Evolutionary conservation across 2,888 invertebrate species (phyloP).

Genomic region (Temnothorax unifasciatus): DNA sequence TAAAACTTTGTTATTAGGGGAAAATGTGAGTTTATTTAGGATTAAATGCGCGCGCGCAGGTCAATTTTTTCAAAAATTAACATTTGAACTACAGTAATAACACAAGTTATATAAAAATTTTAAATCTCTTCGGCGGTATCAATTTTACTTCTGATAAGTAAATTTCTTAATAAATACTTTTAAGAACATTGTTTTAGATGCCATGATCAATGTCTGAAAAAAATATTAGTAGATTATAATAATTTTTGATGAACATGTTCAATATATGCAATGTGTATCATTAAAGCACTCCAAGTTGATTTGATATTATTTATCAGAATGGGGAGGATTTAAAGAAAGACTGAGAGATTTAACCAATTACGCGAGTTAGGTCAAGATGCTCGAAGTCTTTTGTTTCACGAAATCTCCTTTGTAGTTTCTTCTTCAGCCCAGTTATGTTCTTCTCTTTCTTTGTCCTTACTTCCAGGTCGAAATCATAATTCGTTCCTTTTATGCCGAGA

Average conservation of each 20-base stretch:
- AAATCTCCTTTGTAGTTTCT: conserved; percentile 55
- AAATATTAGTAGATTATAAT: background rate
- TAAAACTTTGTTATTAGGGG: background rate
- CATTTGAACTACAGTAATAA: background rate
- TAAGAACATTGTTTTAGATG: background rate
- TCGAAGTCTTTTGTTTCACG: conserved; percentile 73
- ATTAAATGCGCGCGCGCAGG: background rate
- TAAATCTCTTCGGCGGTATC: background rate
- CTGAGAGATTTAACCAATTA: conserved; percentile 75
- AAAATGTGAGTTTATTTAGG: background rate
- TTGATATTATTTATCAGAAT: background rate
- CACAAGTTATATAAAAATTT: background rate
- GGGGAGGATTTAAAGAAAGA: conserved; percentile 28
- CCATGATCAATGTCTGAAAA: background rate
- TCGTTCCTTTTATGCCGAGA: conserved; percentile 50
- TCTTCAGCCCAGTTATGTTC: conserved; percentile 43
- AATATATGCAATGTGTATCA: background rate
- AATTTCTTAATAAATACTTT: background rate
- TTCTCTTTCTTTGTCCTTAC: conserved; percentile 46
- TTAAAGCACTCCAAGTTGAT: background rate
- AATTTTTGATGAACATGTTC: background rate
- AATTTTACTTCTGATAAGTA: background rate
- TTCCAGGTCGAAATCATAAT: conserved; percentile 58
- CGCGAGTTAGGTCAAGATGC: conserved; percentile 67
- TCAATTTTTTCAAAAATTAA: background rate